A percentile compares a stretch with the other conserved stretches of the same genome.
Conservation (phyloP, 2,113 vertebrate species). For the Corvus cornix region DNA sequence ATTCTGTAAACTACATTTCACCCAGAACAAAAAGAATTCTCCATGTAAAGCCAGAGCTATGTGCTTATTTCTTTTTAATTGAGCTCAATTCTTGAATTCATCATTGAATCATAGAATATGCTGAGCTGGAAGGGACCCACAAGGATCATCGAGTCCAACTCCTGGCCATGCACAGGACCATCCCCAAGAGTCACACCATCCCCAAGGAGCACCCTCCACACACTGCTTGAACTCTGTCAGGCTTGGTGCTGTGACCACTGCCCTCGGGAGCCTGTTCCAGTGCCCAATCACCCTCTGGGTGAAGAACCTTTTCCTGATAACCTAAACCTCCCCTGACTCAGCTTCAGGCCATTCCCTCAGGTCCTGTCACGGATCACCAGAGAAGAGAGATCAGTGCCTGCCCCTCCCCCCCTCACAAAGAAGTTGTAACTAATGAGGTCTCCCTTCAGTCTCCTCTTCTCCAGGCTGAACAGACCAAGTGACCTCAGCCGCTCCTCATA, state of each 20-base stretch:
- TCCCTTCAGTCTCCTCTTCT: background rate
- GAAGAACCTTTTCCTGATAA: background rate
- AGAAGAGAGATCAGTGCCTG: background rate
- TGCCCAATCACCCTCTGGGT: background rate
- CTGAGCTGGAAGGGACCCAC: background rate
- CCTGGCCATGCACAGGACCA: background rate
- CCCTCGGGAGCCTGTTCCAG: background rate
- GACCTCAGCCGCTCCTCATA: background rate
- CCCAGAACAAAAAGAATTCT: background rate
- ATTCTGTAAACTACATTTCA: background rate
- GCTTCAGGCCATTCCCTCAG: background rate
- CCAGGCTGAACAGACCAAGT: background rate
- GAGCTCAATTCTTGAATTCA: background rate
- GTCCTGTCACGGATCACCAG: background rate
- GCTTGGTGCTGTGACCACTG: background rate
- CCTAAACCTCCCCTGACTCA: background rate
- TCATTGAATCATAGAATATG: background rate
- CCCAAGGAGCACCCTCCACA: background rate
- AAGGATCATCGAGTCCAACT: rapidly evolving
- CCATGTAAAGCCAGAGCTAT: background rate
- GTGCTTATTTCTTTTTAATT: background rate
- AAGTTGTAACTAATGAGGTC: background rate
- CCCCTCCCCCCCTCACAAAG: background rate
- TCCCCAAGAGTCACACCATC: too few relatives aligned
- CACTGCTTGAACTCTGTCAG: rapidly evolving